Percentiles rank a stretch among this genome's conserved stretches.
Conservation (phyloP, 2,113 vertebrate species). For the Dipodomys ordii region DNA sequence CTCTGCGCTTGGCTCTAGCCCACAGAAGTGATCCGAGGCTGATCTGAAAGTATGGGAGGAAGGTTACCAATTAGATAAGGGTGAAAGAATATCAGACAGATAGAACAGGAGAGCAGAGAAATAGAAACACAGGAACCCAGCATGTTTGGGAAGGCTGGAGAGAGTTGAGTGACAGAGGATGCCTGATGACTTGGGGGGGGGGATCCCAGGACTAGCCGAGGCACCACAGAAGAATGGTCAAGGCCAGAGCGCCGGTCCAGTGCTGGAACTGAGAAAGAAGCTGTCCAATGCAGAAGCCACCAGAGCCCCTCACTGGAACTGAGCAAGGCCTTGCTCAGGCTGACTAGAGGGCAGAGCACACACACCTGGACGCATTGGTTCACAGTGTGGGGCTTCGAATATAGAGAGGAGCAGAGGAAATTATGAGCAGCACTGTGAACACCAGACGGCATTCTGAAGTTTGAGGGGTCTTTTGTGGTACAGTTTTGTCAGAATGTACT, state of each 20-base stretch:
- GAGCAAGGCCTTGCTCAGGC: too few species aligned
- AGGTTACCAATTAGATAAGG: neutral
- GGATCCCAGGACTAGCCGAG: neutral
- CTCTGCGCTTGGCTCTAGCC: neutral
- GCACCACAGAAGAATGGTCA: neutral
- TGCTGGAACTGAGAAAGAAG: neutral
- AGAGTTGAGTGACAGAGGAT: neutral
- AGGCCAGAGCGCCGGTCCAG: neutral
- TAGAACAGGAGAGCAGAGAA: neutral
- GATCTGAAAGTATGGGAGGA: neutral
- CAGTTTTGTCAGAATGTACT: too few species aligned
- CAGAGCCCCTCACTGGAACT: neutral
- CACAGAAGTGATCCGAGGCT: neutral
- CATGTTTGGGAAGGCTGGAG: neutral
- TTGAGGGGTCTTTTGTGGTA: neutral
- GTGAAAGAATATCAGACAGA: neutral
- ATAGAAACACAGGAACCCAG: neutral
- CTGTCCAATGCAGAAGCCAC: neutral
- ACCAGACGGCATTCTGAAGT: neutral
- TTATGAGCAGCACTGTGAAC: too few species aligned
- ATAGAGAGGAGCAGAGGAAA: neutral
- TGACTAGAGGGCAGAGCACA: neutral
- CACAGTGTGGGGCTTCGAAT: rapidly evolving
- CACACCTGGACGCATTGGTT: neutral
- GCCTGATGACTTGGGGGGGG: neutral